Conservation (phyloP, 2,888 invertebrate species). For the Mimumesa dahlbomi region DNA sequence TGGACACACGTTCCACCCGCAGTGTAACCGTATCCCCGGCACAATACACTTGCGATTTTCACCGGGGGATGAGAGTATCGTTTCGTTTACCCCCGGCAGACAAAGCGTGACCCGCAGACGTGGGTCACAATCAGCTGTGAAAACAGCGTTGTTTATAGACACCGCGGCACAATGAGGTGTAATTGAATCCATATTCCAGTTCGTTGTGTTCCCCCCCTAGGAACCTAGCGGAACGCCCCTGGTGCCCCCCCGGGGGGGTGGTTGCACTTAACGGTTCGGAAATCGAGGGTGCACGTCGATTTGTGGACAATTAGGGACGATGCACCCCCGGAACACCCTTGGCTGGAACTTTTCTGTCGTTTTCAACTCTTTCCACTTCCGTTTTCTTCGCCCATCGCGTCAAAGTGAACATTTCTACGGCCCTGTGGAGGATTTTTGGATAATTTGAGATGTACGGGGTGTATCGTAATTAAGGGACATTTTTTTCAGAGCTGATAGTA, state of each 20-base stretch:
- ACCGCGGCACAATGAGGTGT: constrained; percentile 77
- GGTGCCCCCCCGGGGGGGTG: constrained; percentile 50
- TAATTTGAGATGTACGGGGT: no score
- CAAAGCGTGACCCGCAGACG: constrained; percentile 34
- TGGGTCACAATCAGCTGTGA: constrained; percentile 75
- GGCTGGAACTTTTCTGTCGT: constrained; percentile 10
- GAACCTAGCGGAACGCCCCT: constrained; percentile 49
- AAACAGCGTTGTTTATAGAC: constrained; percentile 79
- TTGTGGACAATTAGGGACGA: constrained; percentile 77
- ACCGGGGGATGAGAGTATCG: background rate
- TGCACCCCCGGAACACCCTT: constrained; percentile 39
- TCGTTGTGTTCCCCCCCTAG: constrained; percentile 50
- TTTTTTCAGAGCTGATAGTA: no score
- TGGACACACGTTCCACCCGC: no score
- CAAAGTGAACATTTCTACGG: no score
- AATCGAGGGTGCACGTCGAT: constrained; percentile 70
- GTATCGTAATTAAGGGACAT: no score
- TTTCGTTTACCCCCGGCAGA: background rate
- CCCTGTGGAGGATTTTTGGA: no score
- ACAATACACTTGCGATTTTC: background rate
- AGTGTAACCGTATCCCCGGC: no score
- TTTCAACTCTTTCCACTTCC: no score
- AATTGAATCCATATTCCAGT: constrained; percentile 77
- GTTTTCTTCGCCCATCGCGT: no score
- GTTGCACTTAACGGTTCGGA: constrained; percentile 66